These are phyloP conservation scores for Megaceryle torquata DNA, from an alignment of 2,113 vertebrate species.

Conservation along the genomic window DNA sequence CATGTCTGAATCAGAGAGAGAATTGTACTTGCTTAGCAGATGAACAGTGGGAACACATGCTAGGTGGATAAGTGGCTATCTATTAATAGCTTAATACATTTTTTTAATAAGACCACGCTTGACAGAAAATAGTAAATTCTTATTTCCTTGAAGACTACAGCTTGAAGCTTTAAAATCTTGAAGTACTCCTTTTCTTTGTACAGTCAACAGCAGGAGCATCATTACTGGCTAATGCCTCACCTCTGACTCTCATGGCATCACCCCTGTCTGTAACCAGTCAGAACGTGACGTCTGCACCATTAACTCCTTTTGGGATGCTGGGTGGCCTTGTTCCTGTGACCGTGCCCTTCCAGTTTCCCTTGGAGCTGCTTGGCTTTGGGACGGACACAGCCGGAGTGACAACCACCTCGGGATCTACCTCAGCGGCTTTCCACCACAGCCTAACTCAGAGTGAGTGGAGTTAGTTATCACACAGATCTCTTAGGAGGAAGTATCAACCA, in stretches of 20 bases:
- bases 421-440: constrained; percentile 83
- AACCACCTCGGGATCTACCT: constrained; percentile 85
- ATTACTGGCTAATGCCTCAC: constrained; percentile 83
- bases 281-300: constrained; percentile 73
- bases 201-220: constrained; percentile 88
- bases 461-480: neutral
- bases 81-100: neutral
- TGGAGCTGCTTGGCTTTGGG: constrained; percentile 88
- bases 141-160: neutral
- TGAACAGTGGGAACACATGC: neutral
- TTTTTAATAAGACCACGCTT: neutral
- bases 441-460: constrained; percentile 81
- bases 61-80: neutral
- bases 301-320: constrained; percentile 91
- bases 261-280: constrained; percentile 85
- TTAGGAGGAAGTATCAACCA: neutral
- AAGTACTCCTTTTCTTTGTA: constrained; percentile 62
- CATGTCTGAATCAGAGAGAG: neutral
- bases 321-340: constrained; percentile 95
- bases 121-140: neutral
- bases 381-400: constrained; percentile 81
- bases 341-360: constrained; percentile 94
- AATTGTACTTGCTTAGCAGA: neutral
- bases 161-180: constrained; percentile 27
- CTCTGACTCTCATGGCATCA: constrained; percentile 88